phyloP scores from a whole-genome alignment of 2,113 vertebrate genomes.

The Ceyx cyanopectus region DNA sequence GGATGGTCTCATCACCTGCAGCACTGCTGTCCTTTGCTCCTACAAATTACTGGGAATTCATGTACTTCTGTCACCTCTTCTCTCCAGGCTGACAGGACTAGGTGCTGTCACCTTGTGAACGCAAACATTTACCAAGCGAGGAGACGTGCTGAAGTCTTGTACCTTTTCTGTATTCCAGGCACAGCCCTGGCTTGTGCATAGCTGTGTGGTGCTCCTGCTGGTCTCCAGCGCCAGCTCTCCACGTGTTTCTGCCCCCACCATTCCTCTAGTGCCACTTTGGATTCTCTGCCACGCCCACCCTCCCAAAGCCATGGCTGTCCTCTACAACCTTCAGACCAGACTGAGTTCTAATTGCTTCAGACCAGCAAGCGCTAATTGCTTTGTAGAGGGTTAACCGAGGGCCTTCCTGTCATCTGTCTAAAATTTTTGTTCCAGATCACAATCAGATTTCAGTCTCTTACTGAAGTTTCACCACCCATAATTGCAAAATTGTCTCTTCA shows the following conservation, averaged over 20 bases:
- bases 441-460: background rate
- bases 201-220: background rate
- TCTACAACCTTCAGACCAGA: background rate
- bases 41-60: background rate
- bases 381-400: background rate
- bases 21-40: background rate
- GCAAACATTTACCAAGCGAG: background rate
- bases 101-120: background rate
- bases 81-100: background rate
- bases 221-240: background rate
- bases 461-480: background rate
- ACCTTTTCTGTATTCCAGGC: background rate
- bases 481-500: conserved; percentile 54
- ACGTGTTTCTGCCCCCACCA: background rate
- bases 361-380: background rate
- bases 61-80: background rate
- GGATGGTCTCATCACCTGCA: background rate
- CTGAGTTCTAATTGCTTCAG: background rate
- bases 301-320: background rate
- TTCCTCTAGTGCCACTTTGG: background rate
- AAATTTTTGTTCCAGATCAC: background rate
- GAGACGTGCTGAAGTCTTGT: background rate
- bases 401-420: background rate
- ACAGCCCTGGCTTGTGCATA: background rate
- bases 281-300: accelerated